These are phyloP conservation scores for Aramus guarauna DNA, from an alignment of 2,113 vertebrate species.

Conservation along the genomic window DNA sequence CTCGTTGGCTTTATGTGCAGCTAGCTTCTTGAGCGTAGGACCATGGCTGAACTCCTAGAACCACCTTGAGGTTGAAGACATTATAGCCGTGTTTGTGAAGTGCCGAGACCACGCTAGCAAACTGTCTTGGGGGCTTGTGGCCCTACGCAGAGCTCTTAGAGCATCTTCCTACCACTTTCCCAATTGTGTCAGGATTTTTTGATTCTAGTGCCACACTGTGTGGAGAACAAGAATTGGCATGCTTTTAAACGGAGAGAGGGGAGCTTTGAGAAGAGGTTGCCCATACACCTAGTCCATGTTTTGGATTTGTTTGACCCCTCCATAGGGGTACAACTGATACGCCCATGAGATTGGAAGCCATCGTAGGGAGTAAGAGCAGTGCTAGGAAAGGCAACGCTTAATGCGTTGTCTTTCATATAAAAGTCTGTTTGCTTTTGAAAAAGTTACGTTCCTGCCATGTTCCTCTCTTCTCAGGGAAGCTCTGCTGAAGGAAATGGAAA, in stretches of 20 bases:
- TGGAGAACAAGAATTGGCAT: not conserved
- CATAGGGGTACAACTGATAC: not conserved
- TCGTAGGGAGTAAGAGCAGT: not conserved
- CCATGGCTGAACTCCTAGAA: not conserved
- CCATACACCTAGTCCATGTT: rapidly evolving
- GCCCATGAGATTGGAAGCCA: not conserved
- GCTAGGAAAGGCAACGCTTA: not conserved
- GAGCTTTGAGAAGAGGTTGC: not conserved
- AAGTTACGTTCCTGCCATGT: rapidly evolving
- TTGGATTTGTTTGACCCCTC: not conserved
- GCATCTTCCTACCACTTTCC: not conserved
- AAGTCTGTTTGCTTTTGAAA: not conserved
- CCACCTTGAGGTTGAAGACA: not conserved
- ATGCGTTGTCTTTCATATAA: not conserved
- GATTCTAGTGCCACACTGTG: not conserved
- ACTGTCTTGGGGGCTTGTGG: not conserved
- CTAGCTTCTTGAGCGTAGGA: not conserved
- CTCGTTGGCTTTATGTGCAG: not conserved
- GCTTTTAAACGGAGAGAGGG: rapidly evolving
- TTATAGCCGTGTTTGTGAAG: not conserved
- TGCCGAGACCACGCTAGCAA: not conserved
- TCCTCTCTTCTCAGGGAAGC: not conserved
- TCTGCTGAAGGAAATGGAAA: not conserved
- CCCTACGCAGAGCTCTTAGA: not conserved
- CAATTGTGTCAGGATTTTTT: not conserved